Evolutionary conservation across 2,888 invertebrate genomes (phyloP).

Genomic region (Brenthis ino): DNA sequence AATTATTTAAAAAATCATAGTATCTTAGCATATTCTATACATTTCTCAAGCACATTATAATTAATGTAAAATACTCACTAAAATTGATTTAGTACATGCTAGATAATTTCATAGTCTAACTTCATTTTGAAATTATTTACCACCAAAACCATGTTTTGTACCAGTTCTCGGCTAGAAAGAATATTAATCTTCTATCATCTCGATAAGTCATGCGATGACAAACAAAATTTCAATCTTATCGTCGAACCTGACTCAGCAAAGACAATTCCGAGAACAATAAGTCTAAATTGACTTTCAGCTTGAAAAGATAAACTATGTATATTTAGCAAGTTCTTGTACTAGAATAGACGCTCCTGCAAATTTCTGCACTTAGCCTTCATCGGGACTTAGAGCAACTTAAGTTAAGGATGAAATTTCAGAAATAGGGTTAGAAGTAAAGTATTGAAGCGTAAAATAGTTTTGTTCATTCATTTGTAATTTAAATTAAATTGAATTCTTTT

Average conservation of each 20-base stretch:
- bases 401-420: constrained; percentile 10
- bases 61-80: too few species aligned
- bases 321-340: constrained; percentile 20
- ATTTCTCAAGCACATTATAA: too few species aligned
- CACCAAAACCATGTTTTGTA: too few species aligned
- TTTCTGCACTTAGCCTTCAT: constrained; percentile 32
- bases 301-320: constrained; percentile 33
- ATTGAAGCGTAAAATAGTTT: too few species aligned
- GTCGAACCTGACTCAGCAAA: constrained; percentile 2
- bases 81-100: too few species aligned
- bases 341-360: constrained; percentile 28
- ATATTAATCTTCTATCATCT: neutral
- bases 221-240: constrained; percentile 14
- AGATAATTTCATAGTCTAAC: too few species aligned
- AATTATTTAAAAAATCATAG: too few species aligned
- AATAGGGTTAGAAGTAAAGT: constrained; percentile 6
- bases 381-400: constrained; percentile 28
- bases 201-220: neutral
- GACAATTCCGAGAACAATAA: constrained; percentile 20
- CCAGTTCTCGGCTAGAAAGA: neutral
- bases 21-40: too few species aligned
- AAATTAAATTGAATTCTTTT: too few species aligned
- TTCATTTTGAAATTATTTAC: too few species aligned
- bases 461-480: too few species aligned
- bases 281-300: constrained; percentile 29